phyloP scores from a whole-genome alignment of 2,113 vertebrate genomes.

The Grammomys surdaster region DNA sequence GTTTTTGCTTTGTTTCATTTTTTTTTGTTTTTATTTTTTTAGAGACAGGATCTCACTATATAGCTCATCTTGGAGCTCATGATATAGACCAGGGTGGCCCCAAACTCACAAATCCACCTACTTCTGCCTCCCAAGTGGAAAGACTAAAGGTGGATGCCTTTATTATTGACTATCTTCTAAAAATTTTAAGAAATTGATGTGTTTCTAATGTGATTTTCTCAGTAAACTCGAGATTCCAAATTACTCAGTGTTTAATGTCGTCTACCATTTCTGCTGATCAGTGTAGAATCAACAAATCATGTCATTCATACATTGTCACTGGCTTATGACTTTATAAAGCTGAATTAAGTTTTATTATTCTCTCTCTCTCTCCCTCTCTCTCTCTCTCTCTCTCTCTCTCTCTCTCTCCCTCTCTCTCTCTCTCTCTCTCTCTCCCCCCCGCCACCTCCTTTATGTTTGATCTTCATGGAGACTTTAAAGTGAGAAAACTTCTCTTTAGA shows the following conservation, averaged over 20 bases:
- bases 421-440: neutral
- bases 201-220: conserved; percentile 63
- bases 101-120: neutral
- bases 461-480: conserved; percentile 34
- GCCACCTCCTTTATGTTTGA: neutral
- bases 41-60: neutral
- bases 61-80: neutral
- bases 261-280: conserved; percentile 34
- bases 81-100: neutral
- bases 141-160: neutral
- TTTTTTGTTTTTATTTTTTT: neutral
- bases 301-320: conserved; percentile 27
- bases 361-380: neutral
- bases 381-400: neutral
- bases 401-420: neutral
- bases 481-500: neutral
- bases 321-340: conserved; percentile 13
- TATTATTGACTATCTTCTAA: neutral
- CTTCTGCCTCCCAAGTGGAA: neutral
- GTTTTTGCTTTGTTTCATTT: neutral
- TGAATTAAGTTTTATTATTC: conserved; percentile 46
- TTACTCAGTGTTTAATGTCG: conserved; percentile 29
- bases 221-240: conserved; percentile 20
- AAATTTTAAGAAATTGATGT: conserved; percentile 61
- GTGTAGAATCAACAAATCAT: conserved; percentile 48